Evolutionary conservation across 2,888 invertebrate species (phyloP).

Genomic region (Drosophila hamatofila): DNA sequence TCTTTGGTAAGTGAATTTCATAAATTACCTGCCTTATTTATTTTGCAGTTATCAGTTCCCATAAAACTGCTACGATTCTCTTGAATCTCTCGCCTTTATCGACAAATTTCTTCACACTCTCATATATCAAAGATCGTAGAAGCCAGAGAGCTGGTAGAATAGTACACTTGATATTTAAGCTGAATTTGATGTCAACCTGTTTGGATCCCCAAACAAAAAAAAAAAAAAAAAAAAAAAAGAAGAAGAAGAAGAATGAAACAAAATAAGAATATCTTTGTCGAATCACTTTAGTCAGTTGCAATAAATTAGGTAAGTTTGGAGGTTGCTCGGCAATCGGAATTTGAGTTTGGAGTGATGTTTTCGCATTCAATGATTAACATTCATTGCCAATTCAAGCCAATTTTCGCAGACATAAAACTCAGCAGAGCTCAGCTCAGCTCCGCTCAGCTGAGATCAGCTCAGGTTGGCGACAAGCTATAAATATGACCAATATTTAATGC

Average conservation of each 20-base stretch:
- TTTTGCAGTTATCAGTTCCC: constrained; percentile 8
- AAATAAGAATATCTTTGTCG: neutral
- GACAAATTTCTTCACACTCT: constrained; percentile 10
- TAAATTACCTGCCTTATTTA: neutral
- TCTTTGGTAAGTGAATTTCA: neutral
- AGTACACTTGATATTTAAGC: constrained; percentile 2
- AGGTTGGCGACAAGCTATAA: constrained; percentile 23
- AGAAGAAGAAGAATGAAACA: neutral
- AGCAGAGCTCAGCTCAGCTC: neutral
- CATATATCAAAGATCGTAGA: constrained; percentile 4
- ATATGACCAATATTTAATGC: constrained; percentile 50
- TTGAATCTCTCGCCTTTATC: neutral
- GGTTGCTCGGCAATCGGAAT: constrained; percentile 8
- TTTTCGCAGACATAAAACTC: constrained; percentile 32
- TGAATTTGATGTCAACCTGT: constrained; percentile 1
- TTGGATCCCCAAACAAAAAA: neutral
- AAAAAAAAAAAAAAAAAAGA: neutral
- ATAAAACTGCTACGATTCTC: constrained; percentile 2
- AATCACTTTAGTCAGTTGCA: constrained; percentile 9
- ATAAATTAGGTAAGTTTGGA: constrained; percentile 26
- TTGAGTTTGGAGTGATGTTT: constrained; percentile 9
- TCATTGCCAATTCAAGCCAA: constrained; percentile 35
- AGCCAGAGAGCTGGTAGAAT: neutral
- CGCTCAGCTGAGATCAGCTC: neutral
- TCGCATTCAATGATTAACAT: constrained; percentile 29